phyloP scores from a whole-genome alignment of 1,140 invertebrate genomes.

The Brachionus asplanchnoidis region DNA sequence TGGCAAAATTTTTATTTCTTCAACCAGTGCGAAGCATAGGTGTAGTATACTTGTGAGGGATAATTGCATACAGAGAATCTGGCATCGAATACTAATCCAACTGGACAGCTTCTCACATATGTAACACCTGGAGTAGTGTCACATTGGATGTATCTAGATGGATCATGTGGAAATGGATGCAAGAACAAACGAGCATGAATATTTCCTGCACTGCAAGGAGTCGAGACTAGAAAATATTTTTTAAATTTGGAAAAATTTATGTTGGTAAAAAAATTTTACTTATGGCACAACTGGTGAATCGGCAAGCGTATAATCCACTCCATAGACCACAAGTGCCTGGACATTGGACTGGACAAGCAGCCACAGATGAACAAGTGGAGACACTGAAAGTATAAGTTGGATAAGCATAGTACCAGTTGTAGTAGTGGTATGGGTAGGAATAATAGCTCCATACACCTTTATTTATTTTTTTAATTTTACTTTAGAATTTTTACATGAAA shows the following conservation, averaged over 20 bases:
- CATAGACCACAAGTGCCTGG: constrained; percentile 31
- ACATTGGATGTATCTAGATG: constrained; percentile 40
- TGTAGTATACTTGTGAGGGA: constrained; percentile 13
- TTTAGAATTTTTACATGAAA: not conserved
- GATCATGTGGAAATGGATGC: constrained; percentile 26
- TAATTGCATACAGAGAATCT: constrained; percentile 33
- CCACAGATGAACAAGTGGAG: not conserved
- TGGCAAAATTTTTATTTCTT: not conserved
- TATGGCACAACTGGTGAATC: constrained; percentile 3
- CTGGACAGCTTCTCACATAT: constrained; percentile 25
- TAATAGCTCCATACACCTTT: constrained; percentile 9
- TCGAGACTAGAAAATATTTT: not conserved
- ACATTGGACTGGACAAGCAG: constrained; percentile 23
- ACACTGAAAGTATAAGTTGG: constrained; percentile 12
- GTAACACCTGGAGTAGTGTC: constrained; percentile 20
- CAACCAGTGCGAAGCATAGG: constrained; percentile 29
- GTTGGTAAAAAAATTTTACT: not conserved
- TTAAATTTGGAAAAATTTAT: not conserved
- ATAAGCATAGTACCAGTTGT: constrained; percentile 33
- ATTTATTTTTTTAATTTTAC: not conserved
- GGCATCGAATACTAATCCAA: constrained; percentile 23
- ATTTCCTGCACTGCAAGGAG: not conserved
- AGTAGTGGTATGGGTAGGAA: constrained; percentile 15
- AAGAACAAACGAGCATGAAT: not conserved
- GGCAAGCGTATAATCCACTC: constrained; percentile 36